These are phyloP conservation scores for Crambe crambe DNA, from an alignment of 37 sponge, comb jelly and placozoan species.

Conservation along the genomic window DNA sequence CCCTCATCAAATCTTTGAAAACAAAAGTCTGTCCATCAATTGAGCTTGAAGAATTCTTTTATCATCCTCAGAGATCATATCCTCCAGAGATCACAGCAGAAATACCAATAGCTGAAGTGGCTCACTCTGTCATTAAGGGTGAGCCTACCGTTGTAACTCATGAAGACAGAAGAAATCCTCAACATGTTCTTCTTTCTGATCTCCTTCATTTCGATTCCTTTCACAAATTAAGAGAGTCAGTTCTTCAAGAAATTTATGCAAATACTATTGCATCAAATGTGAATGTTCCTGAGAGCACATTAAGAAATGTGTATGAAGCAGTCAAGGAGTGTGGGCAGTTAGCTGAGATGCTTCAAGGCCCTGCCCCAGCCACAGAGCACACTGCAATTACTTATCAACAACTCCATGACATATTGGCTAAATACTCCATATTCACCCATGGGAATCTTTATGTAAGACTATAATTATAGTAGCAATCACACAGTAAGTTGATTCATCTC, in stretches of 20 bases:
- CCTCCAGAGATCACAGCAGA: background rate
- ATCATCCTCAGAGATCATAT: background rate
- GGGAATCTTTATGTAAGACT: background rate
- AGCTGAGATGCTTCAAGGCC: background rate
- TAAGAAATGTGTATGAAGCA: background rate
- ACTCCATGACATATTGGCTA: background rate
- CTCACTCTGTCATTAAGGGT: background rate
- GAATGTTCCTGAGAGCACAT: background rate
- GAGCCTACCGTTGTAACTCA: background rate
- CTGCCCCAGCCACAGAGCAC: too few relatives aligned
- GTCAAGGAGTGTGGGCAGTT: background rate
- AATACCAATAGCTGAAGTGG: background rate
- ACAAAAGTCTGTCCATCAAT: background rate
- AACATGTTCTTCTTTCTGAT: background rate
- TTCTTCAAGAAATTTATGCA: background rate
- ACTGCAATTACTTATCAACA: background rate
- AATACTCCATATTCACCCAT: background rate
- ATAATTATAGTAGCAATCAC: too few relatives aligned
- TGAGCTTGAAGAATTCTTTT: background rate
- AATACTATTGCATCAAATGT: background rate
- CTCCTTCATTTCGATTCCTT: background rate
- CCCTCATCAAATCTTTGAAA: background rate
- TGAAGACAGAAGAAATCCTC: background rate
- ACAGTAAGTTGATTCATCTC: too few relatives aligned
- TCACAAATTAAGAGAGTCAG: background rate